Evolutionary conservation across 2,797 vertebrate genomes (phyloP).

Genomic region (Rhabdomys pumilio): DNA sequence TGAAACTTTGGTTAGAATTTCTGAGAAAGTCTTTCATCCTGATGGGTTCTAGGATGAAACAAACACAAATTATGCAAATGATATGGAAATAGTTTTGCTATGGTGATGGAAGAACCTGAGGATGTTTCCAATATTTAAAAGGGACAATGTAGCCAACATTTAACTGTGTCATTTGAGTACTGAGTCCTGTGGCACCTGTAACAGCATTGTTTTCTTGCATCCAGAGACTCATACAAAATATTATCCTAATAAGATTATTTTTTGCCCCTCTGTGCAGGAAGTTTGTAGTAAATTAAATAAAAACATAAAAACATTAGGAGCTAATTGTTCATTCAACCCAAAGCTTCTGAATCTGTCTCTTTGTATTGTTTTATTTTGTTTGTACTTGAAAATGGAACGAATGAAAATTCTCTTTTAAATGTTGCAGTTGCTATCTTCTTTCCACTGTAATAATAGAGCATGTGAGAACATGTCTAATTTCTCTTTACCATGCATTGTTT

Average conservation of each 20-base stretch:
- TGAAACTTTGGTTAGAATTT: conserved; percentile 27
- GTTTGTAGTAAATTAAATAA: neutral
- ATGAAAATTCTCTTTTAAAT: conserved; percentile 10
- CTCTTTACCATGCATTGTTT: neutral
- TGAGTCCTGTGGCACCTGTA: neutral
- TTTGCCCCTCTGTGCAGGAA: neutral
- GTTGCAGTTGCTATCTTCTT: neutral
- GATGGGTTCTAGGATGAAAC: neutral
- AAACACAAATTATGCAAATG: neutral
- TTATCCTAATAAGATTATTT: neutral
- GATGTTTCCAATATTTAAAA: neutral
- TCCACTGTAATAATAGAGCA: neutral
- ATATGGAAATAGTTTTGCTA: neutral
- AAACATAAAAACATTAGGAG: neutral
- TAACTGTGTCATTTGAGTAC: neutral
- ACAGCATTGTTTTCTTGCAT: neutral
- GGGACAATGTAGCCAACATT: neutral
- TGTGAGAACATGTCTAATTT: neutral
- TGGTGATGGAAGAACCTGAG: neutral
- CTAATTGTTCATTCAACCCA: neutral
- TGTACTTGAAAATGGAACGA: neutral
- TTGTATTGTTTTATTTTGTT: neutral
- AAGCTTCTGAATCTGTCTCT: neutral
- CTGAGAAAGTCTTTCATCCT: neutral
- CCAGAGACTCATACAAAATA: neutral